Evolutionary conservation across 2,888 invertebrate species (phyloP), one percentile per base, ranked within the genome.

Genomic region (Netelia fuscicornis): DNA sequence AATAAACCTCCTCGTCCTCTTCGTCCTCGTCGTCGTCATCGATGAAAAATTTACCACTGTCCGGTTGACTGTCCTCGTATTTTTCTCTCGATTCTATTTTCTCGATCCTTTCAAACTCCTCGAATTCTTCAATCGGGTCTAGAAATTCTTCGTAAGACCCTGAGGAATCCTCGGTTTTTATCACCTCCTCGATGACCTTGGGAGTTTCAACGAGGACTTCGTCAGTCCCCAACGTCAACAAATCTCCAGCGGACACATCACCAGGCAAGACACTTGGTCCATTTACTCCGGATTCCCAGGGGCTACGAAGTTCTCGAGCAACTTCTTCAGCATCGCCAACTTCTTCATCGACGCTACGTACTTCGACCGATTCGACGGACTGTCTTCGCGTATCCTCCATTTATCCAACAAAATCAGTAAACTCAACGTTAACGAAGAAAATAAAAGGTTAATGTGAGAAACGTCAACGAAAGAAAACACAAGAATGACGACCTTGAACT

Each of bases 1-100:
- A 82, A 80, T 56, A 60, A 25, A 60, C 72, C 54, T 78, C 75
- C 74, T 87, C 70, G 6, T 54, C 83, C 37, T 77, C 75, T 71
- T 86, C 70, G 8, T 80, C 54, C 13, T 79, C 62, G 6, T 83
- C 82, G 23, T 68, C 67, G 13, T 65, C 67, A 1, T 54, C 64
- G 20, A 58, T 58, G 6, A 70, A 54, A 11, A 9, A 75, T 17
- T 30, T 54, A 25, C 56, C 80, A n/a, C 58, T 44, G 67, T 44
- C 65, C 8, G 25, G 54, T 8, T 56, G 42, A 13, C 68, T 60
- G 5, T 78, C 67, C 11, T 60, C 85, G 25, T 78, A 72, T 0
- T 13, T 60, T 11, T 79, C 42, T 48, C 71, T 60, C 8, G 30
- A 54, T 10, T 83, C 20, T 42, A 78, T 70, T 25, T 58, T 23